Base-by-base conservation (phyloP, 2,888 invertebrate species). In the Ischnus inquisitorius region DNA sequence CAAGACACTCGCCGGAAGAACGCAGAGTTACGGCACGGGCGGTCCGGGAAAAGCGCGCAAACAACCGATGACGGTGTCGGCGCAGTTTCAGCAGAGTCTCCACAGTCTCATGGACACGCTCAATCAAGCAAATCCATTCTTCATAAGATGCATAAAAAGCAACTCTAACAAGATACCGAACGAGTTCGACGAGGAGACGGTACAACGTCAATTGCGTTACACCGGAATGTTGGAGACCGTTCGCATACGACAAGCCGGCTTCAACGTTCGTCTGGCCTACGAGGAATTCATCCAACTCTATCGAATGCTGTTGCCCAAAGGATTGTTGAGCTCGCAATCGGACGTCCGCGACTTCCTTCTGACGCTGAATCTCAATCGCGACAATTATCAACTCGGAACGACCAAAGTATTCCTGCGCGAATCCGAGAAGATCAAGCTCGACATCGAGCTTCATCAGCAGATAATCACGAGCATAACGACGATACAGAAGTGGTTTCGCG, bases 211-310 rank as follows among this genome's bases (percentile, higher is more conserved):
- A 92, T 94, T 99, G 81, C 95, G 98, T 10, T 99, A 99, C 94
- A 99, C 99, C 0, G 99, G 99, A 84, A 99, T 99, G 99, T 92
- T 99, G 90, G 99, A 99, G 92, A 99, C 99, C 0, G 99, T 99
- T 14, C 95, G 98, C 88, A 99, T 99, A 86, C 95, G 99, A 69
- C 98, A 98, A 92, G 98, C 98, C 1, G 99, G 99, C 1, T 99
- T 98, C 94, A 98, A 98, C 93, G 98, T 99, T 84, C 95, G 99
- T 46, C 95, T 99, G 46, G 97, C 97, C 0, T 98, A 98, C 93
- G 98, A 98, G 92, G 98, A 98, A 94, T 99, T 99, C 93, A 97
- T 98, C 85, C 98, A 98, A 91, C 94, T 98, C 80, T 99, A 99
- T 93, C 95, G 98, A 91, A 98, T 98, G 93, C 94, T 99, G 82